These are phyloP conservation scores for Diglossa brunneiventris DNA, from an alignment of 2,113 vertebrate genomes.

Conservation along the genomic window DNA sequence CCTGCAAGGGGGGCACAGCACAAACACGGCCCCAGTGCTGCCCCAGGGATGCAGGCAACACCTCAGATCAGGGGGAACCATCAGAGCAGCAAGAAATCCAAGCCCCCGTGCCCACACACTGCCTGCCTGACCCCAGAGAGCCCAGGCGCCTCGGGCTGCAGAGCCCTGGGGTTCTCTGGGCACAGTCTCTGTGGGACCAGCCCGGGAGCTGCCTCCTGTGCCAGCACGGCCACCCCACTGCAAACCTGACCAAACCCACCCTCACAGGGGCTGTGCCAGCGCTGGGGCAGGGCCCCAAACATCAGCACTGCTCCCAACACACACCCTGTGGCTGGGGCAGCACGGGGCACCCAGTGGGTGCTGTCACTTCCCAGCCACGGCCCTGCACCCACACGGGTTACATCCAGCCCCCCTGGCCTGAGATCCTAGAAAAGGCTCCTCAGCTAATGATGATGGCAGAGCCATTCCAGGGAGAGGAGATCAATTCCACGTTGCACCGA, in stretches of 20 bases:
- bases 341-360: fast-evolving
- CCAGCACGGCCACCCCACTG: not conserved
- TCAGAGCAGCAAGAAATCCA: not conserved
- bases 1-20: not conserved
- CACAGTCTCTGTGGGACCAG: fast-evolving
- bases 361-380: not conserved
- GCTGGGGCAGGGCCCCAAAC: not conserved
- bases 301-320: fast-evolving
- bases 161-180: not conserved
- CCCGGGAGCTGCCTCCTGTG: not conserved
- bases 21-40: not conserved
- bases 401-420: not conserved
- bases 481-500: not conserved
- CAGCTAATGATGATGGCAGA: not conserved
- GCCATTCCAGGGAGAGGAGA: not conserved
- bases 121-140: not conserved
- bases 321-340: fast-evolving
- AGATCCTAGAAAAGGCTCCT: not conserved
- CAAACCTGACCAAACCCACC: not conserved
- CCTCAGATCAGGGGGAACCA: not conserved
- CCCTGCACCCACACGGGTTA: fast-evolving
- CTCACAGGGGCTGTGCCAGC: not conserved
- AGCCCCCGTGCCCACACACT: fast-evolving
- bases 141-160: fast-evolving
- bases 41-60: not conserved